Base-by-base conservation (phyloP, 1,140 invertebrate species). In the Drosophila oshimai region DNA sequence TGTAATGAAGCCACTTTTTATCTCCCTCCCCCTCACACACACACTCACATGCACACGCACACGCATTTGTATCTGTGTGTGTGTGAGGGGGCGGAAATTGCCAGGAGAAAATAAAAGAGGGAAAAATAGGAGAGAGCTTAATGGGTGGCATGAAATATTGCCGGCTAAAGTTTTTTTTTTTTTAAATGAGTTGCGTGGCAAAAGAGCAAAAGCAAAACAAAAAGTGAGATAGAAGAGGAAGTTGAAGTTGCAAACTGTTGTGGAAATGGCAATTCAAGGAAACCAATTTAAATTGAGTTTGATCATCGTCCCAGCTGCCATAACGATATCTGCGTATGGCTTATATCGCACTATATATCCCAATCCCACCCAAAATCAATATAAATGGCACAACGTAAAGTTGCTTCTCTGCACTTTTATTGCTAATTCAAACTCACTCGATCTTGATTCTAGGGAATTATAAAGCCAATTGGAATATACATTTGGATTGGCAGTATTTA, bases 111-210 rank as follows among this genome's bases (percentile, higher is more conserved):
- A n/a, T n/a, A n/a, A n/a, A n/a, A n/a, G n/a, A 17, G 18, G 31
- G 36, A 6, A 15, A 9, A 4, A 13, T 37, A 12, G 33, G 37
- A 41, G 26, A 36, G 34, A 36, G 57, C 75, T 75, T 74, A 78
- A 79, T 84, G 80, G 80, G 80, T 84, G 80, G 80, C 81, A 86
- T 86, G 81, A 86, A 84, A 80, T 86, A 87, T 86, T 87, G 80
- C 80, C 80, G 80, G 80, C 76, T 86, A 70, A 84, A 84, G 75
- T 86, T 86, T 77, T 74, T 81, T 81, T 81, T 81, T 57, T 68
- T 57, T 41, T 57, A 84, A 84, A 78, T 84, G 79, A 84, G 79
- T 84, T 84, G 74, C 79, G 74, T 84, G 72, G 69, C 55, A 75
- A 87, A 71, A 75, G 73, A 69, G 73, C 68, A 72, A 65, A 72